phyloP scores from a whole-genome alignment of 2,797 vertebrate species.

The Argentina silus region DNA sequence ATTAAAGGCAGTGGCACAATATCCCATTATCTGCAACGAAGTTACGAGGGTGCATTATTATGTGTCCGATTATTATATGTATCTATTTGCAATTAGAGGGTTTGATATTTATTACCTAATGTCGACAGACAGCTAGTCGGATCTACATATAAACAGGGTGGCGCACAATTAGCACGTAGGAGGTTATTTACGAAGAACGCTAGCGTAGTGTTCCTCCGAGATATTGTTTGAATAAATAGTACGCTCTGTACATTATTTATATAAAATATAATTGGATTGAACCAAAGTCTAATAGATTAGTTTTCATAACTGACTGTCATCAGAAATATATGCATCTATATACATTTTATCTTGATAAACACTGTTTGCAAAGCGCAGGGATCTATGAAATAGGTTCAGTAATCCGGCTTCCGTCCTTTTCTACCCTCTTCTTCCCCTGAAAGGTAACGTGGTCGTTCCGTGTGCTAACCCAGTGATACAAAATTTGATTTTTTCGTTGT shows the following conservation, averaged over 20 bases:
- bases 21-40: no score
- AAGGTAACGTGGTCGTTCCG: slow-evolving; percentile 82
- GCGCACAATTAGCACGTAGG: slow-evolving; percentile 59
- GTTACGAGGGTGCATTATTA: no score
- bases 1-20: no score
- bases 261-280: no score
- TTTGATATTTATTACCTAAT: background rate
- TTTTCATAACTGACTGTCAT: background rate
- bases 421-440: slow-evolving; percentile 74
- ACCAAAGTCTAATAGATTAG: background rate
- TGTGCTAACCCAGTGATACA: slow-evolving; percentile 7
- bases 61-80: no score
- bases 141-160: slow-evolving; percentile 56
- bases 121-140: background rate
- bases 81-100: no score
- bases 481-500: slow-evolving; percentile 35
- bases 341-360: no score
- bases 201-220: slow-evolving; percentile 49
- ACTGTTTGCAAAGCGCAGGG: slow-evolving; percentile 43
- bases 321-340: no score
- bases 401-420: slow-evolving; percentile 72
- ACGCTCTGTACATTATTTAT: background rate
- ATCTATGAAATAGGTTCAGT: slow-evolving; percentile 58
- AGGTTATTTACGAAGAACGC: accelerated
- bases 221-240: slow-evolving; percentile 38